Percentiles rank a stretch among this genome's conserved stretches.
These are phyloP conservation scores for Periparus ater DNA, from an alignment of 2,797 vertebrate species.

Conservation along the genomic window DNA sequence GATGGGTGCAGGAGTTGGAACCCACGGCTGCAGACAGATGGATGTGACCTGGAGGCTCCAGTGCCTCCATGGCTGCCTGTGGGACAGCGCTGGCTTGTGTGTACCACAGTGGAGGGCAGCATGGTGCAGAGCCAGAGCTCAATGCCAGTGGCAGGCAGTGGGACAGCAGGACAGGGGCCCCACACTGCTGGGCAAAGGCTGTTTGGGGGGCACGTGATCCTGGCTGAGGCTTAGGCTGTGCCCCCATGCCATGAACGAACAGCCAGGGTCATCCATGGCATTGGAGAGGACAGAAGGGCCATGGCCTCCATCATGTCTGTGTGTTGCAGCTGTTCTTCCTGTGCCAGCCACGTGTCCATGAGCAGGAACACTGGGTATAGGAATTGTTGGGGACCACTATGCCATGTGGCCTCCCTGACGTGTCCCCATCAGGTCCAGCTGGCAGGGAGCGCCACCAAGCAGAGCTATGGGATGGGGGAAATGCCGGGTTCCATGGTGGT, in stretches of 20 bases:
- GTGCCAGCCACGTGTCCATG: not conserved
- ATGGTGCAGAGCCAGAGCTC: not conserved
- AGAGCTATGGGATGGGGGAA: not conserved
- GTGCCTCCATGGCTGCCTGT: not conserved
- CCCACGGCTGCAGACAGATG: not conserved
- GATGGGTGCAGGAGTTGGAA: not conserved
- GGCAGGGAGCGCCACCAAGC: rapidly evolving
- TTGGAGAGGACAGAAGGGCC: not conserved
- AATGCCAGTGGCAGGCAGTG: not conserved
- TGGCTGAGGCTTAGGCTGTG: rapidly evolving
- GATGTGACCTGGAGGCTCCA: not conserved
- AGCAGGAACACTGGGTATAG: rapidly evolving
- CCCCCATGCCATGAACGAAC: rapidly evolving
- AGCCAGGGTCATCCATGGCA: rapidly evolving
- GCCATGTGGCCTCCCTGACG: rapidly evolving
- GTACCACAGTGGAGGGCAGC: not conserved
- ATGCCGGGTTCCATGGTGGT: rapidly evolving
- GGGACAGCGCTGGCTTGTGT: not conserved
- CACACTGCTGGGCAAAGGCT: not conserved
- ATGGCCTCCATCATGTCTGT: rapidly evolving
- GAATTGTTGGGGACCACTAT: rapidly evolving
- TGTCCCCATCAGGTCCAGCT: not conserved
- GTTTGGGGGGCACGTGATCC: not conserved
- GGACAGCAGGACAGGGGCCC: not conserved
- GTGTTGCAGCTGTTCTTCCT: rapidly evolving